Percentiles rank a stretch among this genome's conserved stretches.
phyloP scores from a whole-genome alignment of 2,113 vertebrate genomes.

The Perca fluviatilis region DNA sequence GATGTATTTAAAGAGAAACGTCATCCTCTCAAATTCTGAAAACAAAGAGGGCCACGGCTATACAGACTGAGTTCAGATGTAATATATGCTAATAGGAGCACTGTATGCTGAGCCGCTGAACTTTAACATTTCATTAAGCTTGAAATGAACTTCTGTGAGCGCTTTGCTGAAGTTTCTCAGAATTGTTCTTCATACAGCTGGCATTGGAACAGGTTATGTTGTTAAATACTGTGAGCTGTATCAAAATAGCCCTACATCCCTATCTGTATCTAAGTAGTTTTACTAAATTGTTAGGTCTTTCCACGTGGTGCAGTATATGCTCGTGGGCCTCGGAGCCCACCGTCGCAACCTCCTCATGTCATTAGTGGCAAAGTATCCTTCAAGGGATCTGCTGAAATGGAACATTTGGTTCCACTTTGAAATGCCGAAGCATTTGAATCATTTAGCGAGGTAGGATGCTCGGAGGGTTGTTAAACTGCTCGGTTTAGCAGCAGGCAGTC shows the following conservation, averaged over 20 bases:
- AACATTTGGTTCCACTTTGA: constrained; percentile 83
- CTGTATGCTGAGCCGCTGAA: constrained; percentile 57
- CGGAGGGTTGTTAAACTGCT: constrained; percentile 75
- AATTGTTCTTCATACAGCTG: constrained; percentile 13
- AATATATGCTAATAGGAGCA: constrained; percentile 62
- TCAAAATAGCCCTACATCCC: constrained; percentile 40
- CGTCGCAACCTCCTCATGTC: constrained; percentile 67
- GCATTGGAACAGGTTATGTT: constrained; percentile 38
- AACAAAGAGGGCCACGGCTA: constrained; percentile 33
- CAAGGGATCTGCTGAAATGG: constrained; percentile 75
- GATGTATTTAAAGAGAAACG: constrained; percentile 32
- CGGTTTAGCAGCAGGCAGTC: constrained; percentile 79
- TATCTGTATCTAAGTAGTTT: constrained; percentile 38
- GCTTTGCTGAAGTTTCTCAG: constrained; percentile 48
- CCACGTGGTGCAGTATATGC: constrained; percentile 20
- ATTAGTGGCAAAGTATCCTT: constrained; percentile 75
- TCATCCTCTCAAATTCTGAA: constrained; percentile 31
- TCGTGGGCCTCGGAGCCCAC: constrained; percentile 39
- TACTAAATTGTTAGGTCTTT: constrained; percentile 27
- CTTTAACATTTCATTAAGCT: constrained; percentile 67
- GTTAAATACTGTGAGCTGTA: constrained; percentile 48
- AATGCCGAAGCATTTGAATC: constrained; percentile 77
- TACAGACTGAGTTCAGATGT: constrained; percentile 39
- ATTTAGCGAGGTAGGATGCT: constrained; percentile 79
- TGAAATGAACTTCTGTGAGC: constrained; percentile 54